Evolutionary conservation across 2,113 vertebrate genomes (phyloP), one percentile per base, ranked within the genome.

Genomic region (Engystomops pustulosus): DNA sequence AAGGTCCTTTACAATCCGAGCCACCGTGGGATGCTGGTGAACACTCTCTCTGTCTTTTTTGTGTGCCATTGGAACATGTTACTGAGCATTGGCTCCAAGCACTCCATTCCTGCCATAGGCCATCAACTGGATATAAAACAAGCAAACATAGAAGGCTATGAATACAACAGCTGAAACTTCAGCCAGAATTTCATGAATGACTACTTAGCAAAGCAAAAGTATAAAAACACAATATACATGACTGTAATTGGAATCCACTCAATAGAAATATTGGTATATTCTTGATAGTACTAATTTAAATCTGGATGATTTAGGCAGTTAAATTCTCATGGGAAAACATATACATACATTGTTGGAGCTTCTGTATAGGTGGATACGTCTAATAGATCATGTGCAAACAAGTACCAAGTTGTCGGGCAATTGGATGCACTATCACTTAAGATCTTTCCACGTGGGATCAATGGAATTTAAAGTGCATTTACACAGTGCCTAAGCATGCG

Each of bases 41-140:
- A 88, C 98, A 99, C 89, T 98, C 96, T 78, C 98, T 89, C 89
- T 95, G 98, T 83, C 98, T 93, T 92, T 99, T 98, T 91, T 99
- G 98, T 4, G 98, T 99, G 86, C 98, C 98, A 8, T 99, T 99
- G 58, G 97, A 96, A 89, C 98, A 99, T 6, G 97, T 98, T 92
- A 98, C 98, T 0, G 98, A 99, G 89, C 98, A 99, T 89, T 97
- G 96, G 87, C 96, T 98, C 98, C 98, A 99, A 0, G 95, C 89
- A 86, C 96, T 99, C 98, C 98, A 99, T 90, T 99, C 98, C 87
- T 99, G 97, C 98, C 98, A 99, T 92, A 99, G 97, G 75, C 98
- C 98, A 44, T 99, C 98, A 86, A 99, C 98, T 99, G 93, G 78
- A 87, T 67, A 51, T 27, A 15, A 80, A 17, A 36, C 87, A 76